These are phyloP conservation scores for Amphimallon solstitiale DNA, from an alignment of 2,888 invertebrate species.

Conservation along the genomic window DNA sequence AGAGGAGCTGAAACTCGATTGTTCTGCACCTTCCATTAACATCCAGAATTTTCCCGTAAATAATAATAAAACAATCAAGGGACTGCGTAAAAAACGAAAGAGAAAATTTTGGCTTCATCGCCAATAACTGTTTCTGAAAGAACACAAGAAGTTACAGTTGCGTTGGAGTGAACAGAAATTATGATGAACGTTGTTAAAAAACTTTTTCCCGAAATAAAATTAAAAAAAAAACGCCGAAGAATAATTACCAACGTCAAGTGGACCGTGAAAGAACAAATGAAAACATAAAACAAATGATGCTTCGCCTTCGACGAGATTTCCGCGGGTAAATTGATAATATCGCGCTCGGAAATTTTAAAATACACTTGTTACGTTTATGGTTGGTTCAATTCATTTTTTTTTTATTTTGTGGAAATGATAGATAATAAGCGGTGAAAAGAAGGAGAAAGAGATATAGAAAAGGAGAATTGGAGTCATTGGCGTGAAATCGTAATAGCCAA, in stretches of 20 bases:
- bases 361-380: constrained; percentile 49
- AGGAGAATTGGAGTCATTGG: constrained; percentile 50
- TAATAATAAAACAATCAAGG: too few relatives aligned
- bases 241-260: constrained; percentile 62
- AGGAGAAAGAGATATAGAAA: not conserved
- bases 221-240: constrained; percentile 51
- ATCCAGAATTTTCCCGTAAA: too few relatives aligned
- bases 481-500: constrained; percentile 59
- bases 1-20: too few relatives aligned
- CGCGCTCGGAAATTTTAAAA: constrained; percentile 52
- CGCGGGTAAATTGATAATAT: constrained; percentile 48
- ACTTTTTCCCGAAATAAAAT: constrained; percentile 7
- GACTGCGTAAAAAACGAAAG: too few relatives aligned
- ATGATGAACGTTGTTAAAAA: constrained; percentile 2
- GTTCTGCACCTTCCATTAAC: too few relatives aligned
- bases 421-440: too few relatives aligned
- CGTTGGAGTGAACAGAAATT: constrained; percentile 8
- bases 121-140: too few relatives aligned
- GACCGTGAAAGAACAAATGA: constrained; percentile 62
- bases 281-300: constrained; percentile 63
- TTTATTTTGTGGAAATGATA: not conserved
- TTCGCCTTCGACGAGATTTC: constrained; percentile 41
- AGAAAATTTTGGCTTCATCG: too few relatives aligned
- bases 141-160: too few relatives aligned
- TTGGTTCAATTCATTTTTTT: not conserved